Percentiles rank a stretch among this genome's conserved stretches.
Evolutionary conservation across 2,888 invertebrate species (phyloP).

Genomic region (Eumacrocentrus americanus): DNA sequence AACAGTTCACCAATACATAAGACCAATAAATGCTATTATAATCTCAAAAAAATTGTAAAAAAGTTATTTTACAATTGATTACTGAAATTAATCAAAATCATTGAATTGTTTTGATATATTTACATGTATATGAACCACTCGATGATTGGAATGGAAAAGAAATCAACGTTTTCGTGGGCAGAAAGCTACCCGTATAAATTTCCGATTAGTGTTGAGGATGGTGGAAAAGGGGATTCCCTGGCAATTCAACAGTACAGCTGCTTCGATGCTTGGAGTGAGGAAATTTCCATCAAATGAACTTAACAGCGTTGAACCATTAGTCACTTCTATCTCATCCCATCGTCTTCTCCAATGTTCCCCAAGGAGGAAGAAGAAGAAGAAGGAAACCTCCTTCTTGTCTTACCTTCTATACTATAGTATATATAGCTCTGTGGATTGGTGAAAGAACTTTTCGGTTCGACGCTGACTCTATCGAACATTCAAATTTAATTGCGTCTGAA

Average conservation of each 20-base stretch:
- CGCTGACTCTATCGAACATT: constrained; percentile 62
- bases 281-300: constrained; percentile 42
- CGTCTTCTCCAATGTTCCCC: constrained; percentile 19
- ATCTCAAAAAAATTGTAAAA: no score
- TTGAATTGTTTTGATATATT: background rate
- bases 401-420: constrained; percentile 37
- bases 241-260: constrained; percentile 15
- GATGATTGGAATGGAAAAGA: background rate
- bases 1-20: no score
- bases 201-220: constrained; percentile 34
- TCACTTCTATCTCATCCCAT: constrained; percentile 33
- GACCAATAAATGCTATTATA: no score
- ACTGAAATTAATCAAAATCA: background rate
- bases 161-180: background rate
- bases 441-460: constrained; percentile 23
- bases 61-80: no score
- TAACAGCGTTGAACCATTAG: constrained; percentile 41
- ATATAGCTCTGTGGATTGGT: constrained; percentile 47
- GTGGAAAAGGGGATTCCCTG: constrained; percentile 20
- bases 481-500: constrained; percentile 39
- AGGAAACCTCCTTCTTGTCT: no score
- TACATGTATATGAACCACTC: background rate
- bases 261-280: constrained; percentile 16
- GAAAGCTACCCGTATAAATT: constrained; percentile 37
- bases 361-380: constrained; percentile 13